Evolutionary conservation across 2,888 invertebrate species (phyloP), one percentile per base, ranked within the genome.

Genomic region (Stictocephala bisonia): DNA sequence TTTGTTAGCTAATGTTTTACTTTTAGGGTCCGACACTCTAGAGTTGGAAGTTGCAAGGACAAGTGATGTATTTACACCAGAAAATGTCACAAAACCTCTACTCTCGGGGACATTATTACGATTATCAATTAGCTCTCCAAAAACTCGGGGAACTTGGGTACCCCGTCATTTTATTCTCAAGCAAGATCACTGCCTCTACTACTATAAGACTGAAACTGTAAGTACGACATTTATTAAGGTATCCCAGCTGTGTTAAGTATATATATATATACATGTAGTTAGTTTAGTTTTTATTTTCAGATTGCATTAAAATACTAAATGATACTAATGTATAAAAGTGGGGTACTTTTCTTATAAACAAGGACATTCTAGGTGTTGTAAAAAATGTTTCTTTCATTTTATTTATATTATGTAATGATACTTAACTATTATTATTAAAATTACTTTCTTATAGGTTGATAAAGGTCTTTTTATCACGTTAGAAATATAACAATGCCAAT

Each of bases 101-200:
- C 88, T 79, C 41, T 76, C 77, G 13, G 80, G 80, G 15, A 76
- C 76, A 48, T 74, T 80, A 18, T 78, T 82, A 77, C 80, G 82
- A 66, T 77, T 82, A 24, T 81, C 80, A 7, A 75, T 76, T 15
- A 78, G 76, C 24, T 78, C 78, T n/a, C 67, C 75, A 18, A 79
- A 76, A 70, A 60, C 51, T 68, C 78, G 78, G 53, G 75, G 74
- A 60, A 74, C 73, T 75, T 97, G 97, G 97, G 92, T 94, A 67
- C 87, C 93, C 71, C 87, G 97, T 78, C 97, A 95, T 94, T 97
- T 97, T 84, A 92, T 93, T 77, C 86, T 97, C 71, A 93, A 96
- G 80, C 90, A 92, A 69, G 96, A 97, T 85, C 94, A 95, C 86
- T 96, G 96, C 85, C 88, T 97, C 76, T 97, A 97, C 85, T 96